Percentiles rank a stretch among this genome's conserved stretches.
These are phyloP conservation scores for Solen grandis DNA, from an alignment of 1,140 invertebrate species.

Conservation along the genomic window DNA sequence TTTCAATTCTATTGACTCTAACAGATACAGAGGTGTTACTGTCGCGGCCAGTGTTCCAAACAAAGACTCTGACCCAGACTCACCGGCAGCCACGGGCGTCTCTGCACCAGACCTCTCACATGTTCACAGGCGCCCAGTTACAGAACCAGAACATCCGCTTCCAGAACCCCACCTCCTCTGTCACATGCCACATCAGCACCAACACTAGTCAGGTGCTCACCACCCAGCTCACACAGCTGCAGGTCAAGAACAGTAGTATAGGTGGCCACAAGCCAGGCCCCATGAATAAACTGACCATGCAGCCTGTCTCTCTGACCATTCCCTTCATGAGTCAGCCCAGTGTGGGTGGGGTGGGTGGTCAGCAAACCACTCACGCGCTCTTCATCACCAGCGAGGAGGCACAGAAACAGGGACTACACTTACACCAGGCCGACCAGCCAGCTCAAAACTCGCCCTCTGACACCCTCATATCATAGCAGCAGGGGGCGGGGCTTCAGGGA, in stretches of 20 bases:
- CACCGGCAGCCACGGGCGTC: slow-evolving; percentile 41
- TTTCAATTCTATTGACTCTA: not conserved
- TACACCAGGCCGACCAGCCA: slow-evolving; percentile 52
- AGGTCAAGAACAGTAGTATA: slow-evolving; percentile 69
- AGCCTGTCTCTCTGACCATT: slow-evolving; percentile 72
- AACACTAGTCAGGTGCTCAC: slow-evolving; percentile 59
- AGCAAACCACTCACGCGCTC: slow-evolving; percentile 63
- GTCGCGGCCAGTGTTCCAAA: slow-evolving; percentile 47
- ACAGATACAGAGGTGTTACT: slow-evolving; percentile 41
- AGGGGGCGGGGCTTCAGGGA: too few species aligned
- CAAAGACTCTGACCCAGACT: slow-evolving; percentile 27
- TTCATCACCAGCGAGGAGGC: slow-evolving; percentile 65
- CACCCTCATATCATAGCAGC: slow-evolving; percentile 53
- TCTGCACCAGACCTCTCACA: slow-evolving; percentile 46
- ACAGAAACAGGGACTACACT: slow-evolving; percentile 55
- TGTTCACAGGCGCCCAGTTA: slow-evolving; percentile 49
- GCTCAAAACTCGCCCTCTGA: slow-evolving; percentile 53
- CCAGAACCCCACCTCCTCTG: slow-evolving; percentile 25
- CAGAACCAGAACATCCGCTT: slow-evolving; percentile 40
- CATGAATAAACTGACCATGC: slow-evolving; percentile 68
- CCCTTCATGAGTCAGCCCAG: slow-evolving; percentile 64
- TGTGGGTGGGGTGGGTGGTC: slow-evolving; percentile 58
- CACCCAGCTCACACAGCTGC: slow-evolving; percentile 64
- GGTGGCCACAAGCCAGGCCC: slow-evolving; percentile 63
- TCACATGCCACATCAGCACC: slow-evolving; percentile 51